Evolutionary conservation across 2,797 vertebrate genomes (phyloP), one percentile per base, ranked within the genome.

Genomic region (Centroberyx gerrardi): DNA sequence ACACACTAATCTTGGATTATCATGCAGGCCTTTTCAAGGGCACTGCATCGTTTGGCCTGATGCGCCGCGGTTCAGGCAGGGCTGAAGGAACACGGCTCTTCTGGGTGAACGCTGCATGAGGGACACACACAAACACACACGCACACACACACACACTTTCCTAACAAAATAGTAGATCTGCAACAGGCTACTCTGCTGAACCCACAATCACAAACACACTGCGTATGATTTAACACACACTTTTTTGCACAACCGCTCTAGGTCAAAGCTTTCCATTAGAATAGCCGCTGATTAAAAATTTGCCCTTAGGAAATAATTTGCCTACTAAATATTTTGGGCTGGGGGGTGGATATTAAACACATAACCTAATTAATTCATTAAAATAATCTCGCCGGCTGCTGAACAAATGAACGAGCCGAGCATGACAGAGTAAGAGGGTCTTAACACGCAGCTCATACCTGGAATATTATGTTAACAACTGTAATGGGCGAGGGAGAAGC

Each of bases 1-100:
- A 85, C 81, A 80, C 79, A 76, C 87, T 91, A 88, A 92, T 92
- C 92, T 88, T 90, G 82, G 90, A 93, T 94, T 91, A 92, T 85
- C 78, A 87, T 80, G 17, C 80, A 68, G 77, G 80, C 84, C 82
- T 87, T 92, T 92, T 88, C 82, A 92, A 93, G 87, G 91, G 76
- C 92, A 87, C 66, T 73, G 76, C 84, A 87, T 83, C 76, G 85
- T 91, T 92, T 91, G 82, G 69, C 67, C 85, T 78, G 86, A 87
- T 89, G 85, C 62, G 75, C 81, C 63, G 74, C 28, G 29, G 78
- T 76, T 83, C 76, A 77, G 63, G 58, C 63, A 40, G 53, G 29
- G 66, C 82, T 72, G 61, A 81, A 78, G 72, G 65, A 82, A 8
- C 72, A 78, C 31, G 12, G 66, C 61, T 84, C 62, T 66, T 80